A percentile compares a stretch with the other conserved stretches of the same genome.
Evolutionary conservation across 2,888 invertebrate species (phyloP).

Genomic region (Cancer borealis): DNA sequence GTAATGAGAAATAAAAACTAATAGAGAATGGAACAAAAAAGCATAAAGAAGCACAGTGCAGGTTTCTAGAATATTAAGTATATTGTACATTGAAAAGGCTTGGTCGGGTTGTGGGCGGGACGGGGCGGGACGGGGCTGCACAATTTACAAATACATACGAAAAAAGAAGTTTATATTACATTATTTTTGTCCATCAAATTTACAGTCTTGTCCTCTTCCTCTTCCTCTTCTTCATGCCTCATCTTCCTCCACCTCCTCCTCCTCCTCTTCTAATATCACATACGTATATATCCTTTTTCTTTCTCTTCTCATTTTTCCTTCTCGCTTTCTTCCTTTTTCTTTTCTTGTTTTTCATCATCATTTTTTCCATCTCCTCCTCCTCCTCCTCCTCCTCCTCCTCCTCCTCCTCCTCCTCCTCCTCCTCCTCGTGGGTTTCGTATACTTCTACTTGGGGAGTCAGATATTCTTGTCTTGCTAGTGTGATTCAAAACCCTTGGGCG

Average conservation of each 20-base stretch:
- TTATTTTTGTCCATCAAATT: background rate
- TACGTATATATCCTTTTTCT: background rate
- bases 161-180: background rate
- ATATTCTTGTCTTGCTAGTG: slow-evolving; percentile 24
- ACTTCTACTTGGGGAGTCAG: background rate
- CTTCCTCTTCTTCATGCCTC: background rate
- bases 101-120: no score
- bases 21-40: no score
- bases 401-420: background rate
- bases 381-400: slow-evolving; percentile 27
- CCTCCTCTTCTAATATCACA: background rate
- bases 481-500: background rate
- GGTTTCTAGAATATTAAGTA: background rate
- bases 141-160: background rate
- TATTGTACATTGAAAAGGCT: background rate
- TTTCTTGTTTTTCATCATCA: background rate
- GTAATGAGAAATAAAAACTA: no score
- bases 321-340: slow-evolving; percentile 3
- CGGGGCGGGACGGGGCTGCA: background rate
- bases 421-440: background rate
- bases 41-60: background rate
- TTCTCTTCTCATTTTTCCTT: background rate
- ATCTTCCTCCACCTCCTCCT: background rate
- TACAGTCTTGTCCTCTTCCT: background rate
- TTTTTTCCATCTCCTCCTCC: background rate